Evolutionary conservation across 2,797 vertebrate genomes (phyloP).

Genomic region (Leptodactylus fallax): DNA sequence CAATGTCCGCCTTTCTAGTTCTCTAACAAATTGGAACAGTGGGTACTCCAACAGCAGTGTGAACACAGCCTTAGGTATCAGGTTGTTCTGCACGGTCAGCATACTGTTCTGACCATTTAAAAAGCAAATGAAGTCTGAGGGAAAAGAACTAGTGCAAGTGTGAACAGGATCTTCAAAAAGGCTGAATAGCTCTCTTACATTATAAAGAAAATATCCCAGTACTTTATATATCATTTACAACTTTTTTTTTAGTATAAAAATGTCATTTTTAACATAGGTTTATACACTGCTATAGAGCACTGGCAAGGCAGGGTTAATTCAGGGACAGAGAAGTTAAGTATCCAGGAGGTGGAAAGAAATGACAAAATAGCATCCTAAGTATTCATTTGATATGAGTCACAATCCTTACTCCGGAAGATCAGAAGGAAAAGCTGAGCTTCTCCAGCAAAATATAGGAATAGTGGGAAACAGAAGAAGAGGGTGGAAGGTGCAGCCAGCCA

Average conservation of each 20-base stretch:
- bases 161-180: too few species aligned
- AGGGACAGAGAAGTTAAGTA: neutral
- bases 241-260: neutral
- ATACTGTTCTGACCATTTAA: too few species aligned
- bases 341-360: conserved; percentile 21
- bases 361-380: conserved; percentile 49
- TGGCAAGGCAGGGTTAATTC: conserved; percentile 36
- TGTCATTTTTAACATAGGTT: neutral
- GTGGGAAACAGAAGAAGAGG: neutral
- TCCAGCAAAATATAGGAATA: conserved; percentile 14
- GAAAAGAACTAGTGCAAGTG: too few species aligned
- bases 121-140: too few species aligned
- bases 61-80: too few species aligned
- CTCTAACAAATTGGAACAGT: too few species aligned
- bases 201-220: too few species aligned
- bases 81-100: too few species aligned
- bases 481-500: neutral
- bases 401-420: conserved; percentile 49
- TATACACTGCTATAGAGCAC: neutral
- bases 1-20: too few species aligned
- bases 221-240: neutral
- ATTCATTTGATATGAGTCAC: conserved; percentile 61
- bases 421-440: conserved; percentile 17
- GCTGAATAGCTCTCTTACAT: too few species aligned
- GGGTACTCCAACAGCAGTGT: too few species aligned